These are phyloP conservation scores for Danio albolineatus DNA, from an alignment of 2,797 vertebrate species.

Conservation along the genomic window DNA sequence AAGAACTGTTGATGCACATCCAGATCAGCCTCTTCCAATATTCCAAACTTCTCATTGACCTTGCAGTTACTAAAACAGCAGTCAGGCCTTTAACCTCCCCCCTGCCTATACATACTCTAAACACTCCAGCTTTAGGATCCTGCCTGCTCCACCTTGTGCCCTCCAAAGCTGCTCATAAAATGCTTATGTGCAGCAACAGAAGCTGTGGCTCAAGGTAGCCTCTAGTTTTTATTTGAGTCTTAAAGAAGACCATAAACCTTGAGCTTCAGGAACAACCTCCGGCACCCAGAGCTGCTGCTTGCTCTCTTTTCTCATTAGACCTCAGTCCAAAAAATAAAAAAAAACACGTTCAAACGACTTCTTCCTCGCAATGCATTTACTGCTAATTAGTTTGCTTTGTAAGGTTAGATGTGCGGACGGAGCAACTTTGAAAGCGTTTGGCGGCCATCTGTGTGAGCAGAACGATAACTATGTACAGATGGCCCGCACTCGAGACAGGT, in stretches of 20 bases:
- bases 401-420: conserved; percentile 92
- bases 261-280: conserved; percentile 65
- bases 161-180: conserved; percentile 71
- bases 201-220: conserved; percentile 74
- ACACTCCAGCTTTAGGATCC: conserved; percentile 66
- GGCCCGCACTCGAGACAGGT: conserved; percentile 94
- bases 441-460: conserved; percentile 94
- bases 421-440: conserved; percentile 94
- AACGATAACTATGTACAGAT: conserved; percentile 97
- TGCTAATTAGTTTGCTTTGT: conserved; percentile 94
- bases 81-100: conserved; percentile 57
- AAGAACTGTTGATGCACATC: background rate
- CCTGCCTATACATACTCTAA: conserved; percentile 58
- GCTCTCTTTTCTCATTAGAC: conserved; percentile 65
- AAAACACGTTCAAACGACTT: conserved; percentile 87
- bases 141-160: conserved; percentile 68
- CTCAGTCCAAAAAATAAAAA: conserved; percentile 81
- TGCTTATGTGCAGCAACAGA: conserved; percentile 70
- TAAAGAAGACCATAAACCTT: conserved; percentile 79
- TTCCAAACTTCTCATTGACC: conserved; percentile 25
- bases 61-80: conserved; percentile 52
- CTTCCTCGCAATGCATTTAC: conserved; percentile 88
- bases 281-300: conserved; percentile 65
- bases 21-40: conserved; percentile 1
- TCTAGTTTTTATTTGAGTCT: conserved; percentile 76